phyloP scores from a whole-genome alignment of 1,140 invertebrate genomes.

The Battus philenor region DNA sequence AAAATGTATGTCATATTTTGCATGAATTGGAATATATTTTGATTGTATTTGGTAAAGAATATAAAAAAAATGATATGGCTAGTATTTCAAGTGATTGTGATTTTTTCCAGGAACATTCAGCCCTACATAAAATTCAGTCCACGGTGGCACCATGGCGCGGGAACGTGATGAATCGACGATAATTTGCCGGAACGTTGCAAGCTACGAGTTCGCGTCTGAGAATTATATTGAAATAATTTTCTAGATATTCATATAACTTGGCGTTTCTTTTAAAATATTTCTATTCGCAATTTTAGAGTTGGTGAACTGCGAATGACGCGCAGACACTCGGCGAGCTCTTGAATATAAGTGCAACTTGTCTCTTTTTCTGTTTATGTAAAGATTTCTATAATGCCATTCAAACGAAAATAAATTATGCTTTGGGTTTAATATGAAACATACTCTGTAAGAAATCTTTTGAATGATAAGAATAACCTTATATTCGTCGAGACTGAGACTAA shows the following conservation, averaged over 20 bases:
- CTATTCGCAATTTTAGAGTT: not conserved
- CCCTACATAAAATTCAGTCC: slow-evolving; percentile 11
- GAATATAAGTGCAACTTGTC: slow-evolving; percentile 7
- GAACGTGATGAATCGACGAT: slow-evolving; percentile 16
- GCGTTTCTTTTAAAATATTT: slow-evolving; percentile 8
- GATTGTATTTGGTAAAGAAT: no score
- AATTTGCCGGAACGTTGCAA: slow-evolving; percentile 6
- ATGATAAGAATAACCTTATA: no score
- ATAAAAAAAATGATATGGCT: no score
- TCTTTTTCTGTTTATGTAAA: no score
- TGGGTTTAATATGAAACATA: no score
- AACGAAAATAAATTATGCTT: no score
- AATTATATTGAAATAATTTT: slow-evolving; percentile 16
- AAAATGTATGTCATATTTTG: no score
- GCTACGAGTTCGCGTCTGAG: slow-evolving; percentile 1
- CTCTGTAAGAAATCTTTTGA: no score
- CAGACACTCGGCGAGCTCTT: slow-evolving; percentile 6
- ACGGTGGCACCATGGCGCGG: slow-evolving; percentile 6
- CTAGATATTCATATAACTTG: slow-evolving; percentile 15
- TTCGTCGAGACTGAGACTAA: no score
- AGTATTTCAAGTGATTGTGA: no score
- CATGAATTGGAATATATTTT: no score
- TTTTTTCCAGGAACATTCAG: slow-evolving; percentile 9
- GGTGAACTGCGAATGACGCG: slow-evolving; percentile 4
- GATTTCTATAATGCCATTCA: no score